phyloP scores from a whole-genome alignment of 2,888 invertebrate species.

The Cephus nigrinus region DNA sequence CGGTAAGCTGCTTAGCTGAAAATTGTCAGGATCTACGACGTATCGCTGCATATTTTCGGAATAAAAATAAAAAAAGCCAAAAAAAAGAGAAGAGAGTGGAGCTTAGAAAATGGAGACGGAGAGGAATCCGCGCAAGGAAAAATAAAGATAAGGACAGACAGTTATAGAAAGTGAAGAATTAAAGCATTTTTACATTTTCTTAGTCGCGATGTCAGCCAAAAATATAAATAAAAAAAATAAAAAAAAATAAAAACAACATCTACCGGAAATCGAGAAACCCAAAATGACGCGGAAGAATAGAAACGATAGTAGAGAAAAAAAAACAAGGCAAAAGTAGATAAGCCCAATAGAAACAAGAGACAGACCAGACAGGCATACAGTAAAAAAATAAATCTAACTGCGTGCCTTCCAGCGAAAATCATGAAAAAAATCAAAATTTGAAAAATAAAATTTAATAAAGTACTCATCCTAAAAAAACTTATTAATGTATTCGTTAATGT shows the following conservation, averaged over 20 bases:
- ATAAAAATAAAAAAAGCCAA: background rate
- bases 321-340: background rate
- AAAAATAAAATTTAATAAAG: background rate
- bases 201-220: too few relatives aligned
- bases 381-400: conserved; percentile 36
- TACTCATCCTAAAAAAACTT: background rate
- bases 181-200: background rate
- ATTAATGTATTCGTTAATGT: background rate
- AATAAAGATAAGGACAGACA: background rate
- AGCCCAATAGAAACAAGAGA: background rate
- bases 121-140: background rate
- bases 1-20: conserved; percentile 4
- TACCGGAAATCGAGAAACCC: background rate
- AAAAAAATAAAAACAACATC: too few relatives aligned
- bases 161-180: background rate
- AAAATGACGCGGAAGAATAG: background rate
- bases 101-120: too few relatives aligned
- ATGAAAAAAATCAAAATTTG: conserved; percentile 3
- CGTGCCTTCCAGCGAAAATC: conserved; percentile 45
- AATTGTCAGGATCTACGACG: background rate
- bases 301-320: background rate
- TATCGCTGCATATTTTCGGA: background rate
- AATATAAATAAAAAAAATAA: too few relatives aligned
- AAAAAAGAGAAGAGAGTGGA: background rate
- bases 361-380: background rate